Conservation (phyloP, 2,797 vertebrate species). For the Pipistrellus pygmaeus region DNA sequence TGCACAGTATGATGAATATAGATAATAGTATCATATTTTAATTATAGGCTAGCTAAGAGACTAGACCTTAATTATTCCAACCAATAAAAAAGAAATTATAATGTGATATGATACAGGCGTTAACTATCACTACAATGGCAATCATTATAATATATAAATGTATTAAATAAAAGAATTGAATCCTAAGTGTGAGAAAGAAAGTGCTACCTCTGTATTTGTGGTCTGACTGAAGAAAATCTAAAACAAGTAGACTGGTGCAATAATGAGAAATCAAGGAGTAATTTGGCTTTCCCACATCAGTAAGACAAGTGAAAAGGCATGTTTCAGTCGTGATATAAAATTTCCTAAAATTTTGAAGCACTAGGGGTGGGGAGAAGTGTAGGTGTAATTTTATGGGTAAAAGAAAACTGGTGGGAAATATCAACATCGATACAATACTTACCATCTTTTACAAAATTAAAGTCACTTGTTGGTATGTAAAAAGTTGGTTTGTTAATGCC, state of each 20-base stretch:
- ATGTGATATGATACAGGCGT: neutral
- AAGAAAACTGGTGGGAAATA: slow-evolving; percentile 20
- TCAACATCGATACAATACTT: slow-evolving; percentile 27
- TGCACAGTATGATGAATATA: neutral
- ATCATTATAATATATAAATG: neutral
- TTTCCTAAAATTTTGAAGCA: slow-evolving; percentile 45
- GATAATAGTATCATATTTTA: neutral
- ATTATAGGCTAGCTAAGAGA: slow-evolving; percentile 20
- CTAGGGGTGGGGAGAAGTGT: neutral
- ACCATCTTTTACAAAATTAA: slow-evolving; percentile 59
- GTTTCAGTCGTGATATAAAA: neutral
- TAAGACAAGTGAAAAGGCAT: slow-evolving; percentile 53
- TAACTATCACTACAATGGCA: neutral
- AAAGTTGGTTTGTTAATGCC: slow-evolving; percentile 40
- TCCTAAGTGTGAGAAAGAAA: neutral
- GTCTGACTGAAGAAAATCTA: slow-evolving; percentile 39
- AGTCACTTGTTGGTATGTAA: slow-evolving; percentile 22
- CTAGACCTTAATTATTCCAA: slow-evolving; percentile 48
- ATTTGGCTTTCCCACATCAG: neutral
- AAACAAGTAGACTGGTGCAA: neutral
- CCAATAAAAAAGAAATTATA: slow-evolving; percentile 4
- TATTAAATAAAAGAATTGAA: slow-evolving; percentile 17
- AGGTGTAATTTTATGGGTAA: slow-evolving; percentile 42
- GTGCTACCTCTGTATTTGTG: neutral
- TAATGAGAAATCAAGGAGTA: slow-evolving; percentile 26